Evolutionary conservation across 2,113 vertebrate genomes (phyloP).

Genomic region (Cyanoramphus novaezelandiae): DNA sequence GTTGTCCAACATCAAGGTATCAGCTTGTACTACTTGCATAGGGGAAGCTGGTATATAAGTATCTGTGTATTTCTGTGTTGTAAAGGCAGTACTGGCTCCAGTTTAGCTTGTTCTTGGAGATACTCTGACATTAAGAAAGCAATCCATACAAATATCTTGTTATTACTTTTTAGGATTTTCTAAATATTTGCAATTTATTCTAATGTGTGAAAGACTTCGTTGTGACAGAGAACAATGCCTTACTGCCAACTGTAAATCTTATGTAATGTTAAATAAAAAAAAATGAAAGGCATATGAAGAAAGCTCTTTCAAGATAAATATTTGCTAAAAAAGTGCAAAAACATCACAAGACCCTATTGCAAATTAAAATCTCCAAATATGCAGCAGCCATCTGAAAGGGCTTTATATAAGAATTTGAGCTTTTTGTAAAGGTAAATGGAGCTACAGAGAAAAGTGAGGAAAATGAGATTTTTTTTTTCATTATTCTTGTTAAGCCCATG

Average conservation of each 20-base stretch:
- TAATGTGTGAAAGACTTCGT: not conserved
- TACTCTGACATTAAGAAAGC: not conserved
- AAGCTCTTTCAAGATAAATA: not conserved
- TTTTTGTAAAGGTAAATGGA: not conserved
- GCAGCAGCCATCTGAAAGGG: not conserved
- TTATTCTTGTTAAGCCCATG: slow-evolving; percentile 8
- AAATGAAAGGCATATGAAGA: not conserved
- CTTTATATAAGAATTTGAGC: not conserved
- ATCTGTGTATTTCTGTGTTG: not conserved
- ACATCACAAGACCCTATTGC: not conserved
- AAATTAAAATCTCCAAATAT: not conserved
- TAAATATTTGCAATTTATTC: not conserved
- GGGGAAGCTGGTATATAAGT: not conserved
- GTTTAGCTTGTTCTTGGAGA: not conserved
- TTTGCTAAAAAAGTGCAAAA: not conserved
- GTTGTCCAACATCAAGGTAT: not conserved
- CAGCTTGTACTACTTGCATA: too few species aligned
- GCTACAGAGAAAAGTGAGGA: not conserved
- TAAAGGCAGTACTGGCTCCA: rapidly evolving
- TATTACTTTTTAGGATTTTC: not conserved
- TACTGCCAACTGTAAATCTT: not conserved
- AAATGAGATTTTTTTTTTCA: not conserved
- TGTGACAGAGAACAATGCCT: not conserved
- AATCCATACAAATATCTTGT: not conserved
- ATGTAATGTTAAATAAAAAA: not conserved